Percentiles rank a stretch among this genome's conserved stretches.
These are phyloP conservation scores for Doris montereyensis DNA, from an alignment of 2,888 invertebrate genomes.

Conservation along the genomic window DNA sequence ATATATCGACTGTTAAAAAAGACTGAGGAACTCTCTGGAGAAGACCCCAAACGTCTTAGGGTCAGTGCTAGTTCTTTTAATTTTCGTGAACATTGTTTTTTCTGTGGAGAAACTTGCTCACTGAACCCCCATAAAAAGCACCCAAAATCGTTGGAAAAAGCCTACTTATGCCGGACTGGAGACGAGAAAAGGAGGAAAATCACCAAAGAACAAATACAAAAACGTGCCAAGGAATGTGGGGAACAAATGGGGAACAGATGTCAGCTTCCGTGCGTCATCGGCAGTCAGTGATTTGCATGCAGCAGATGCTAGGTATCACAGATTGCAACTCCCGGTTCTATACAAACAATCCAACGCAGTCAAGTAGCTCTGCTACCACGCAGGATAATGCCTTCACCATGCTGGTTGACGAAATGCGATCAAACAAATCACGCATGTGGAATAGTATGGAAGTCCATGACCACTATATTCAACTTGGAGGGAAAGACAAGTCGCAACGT, in stretches of 20 bases:
- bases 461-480: neutral
- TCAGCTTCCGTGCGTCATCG: neutral
- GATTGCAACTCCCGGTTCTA: slow-evolving; percentile 44
- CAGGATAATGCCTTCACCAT: neutral
- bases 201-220: neutral
- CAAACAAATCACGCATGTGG: neutral
- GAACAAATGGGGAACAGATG: neutral
- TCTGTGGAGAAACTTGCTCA: neutral
- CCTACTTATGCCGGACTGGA: neutral
- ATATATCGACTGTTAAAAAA: no score
- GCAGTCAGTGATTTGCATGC: slow-evolving; percentile 47
- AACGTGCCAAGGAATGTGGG: neutral
- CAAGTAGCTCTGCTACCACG: slow-evolving; percentile 6
- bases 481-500: neutral
- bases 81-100: neutral
- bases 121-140: neutral
- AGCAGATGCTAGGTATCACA: slow-evolving; percentile 44
- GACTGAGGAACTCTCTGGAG: no score
- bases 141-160: neutral
- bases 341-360: slow-evolving; percentile 31
- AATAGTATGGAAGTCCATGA: neutral
- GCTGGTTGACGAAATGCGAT: neutral
- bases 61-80: neutral
- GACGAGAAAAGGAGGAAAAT: neutral
- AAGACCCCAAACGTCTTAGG: neutral